A percentile compares a stretch with the other conserved stretches of the same genome.
Conservation (phyloP, 2,113 vertebrate species). For the Gadus chalcogrammus region DNA sequence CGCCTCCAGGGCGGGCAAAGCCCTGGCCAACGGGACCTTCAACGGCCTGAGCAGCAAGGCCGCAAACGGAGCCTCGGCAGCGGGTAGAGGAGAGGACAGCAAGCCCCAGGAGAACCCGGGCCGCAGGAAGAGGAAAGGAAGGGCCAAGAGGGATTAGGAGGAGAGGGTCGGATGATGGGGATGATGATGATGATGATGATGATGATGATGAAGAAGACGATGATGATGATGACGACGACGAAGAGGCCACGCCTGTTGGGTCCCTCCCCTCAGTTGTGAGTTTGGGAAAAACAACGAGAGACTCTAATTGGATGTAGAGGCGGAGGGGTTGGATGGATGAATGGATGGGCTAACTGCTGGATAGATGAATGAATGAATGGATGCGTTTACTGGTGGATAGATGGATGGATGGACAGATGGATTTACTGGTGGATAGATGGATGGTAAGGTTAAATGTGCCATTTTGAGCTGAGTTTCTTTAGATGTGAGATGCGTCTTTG, state of each 20-base stretch:
- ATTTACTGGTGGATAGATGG: not conserved
- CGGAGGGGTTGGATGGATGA: not conserved
- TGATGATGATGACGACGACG: too few species aligned
- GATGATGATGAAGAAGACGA: too few species aligned
- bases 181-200: slow-evolving; percentile 9
- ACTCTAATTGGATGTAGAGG: not conserved
- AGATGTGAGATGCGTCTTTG: too few species aligned
- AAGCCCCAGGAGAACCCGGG: slow-evolving; percentile 81
- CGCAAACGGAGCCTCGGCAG: slow-evolving; percentile 74
- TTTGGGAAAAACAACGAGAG: not conserved
- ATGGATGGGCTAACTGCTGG: slow-evolving; percentile 17
- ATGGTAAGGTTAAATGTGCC: slow-evolving; percentile 35
- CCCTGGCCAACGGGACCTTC: slow-evolving; percentile 77
- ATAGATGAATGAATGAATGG: slow-evolving; percentile 9
- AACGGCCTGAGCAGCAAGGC: slow-evolving; percentile 82
- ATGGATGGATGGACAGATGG: not conserved
- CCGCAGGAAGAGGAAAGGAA: slow-evolving; percentile 88
- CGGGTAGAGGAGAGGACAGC: slow-evolving; percentile 79
- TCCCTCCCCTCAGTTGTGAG: not conserved
- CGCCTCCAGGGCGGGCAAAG: slow-evolving; percentile 76
- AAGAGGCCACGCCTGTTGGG: too few species aligned
- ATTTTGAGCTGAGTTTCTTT: slow-evolving; percentile 44
- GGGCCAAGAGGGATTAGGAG: slow-evolving; percentile 91
- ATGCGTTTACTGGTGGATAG: not conserved
- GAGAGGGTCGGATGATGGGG: slow-evolving; percentile 36